These are phyloP conservation scores for Nasonia oneida DNA, from an alignment of 2,888 invertebrate species.

Conservation along the genomic window DNA sequence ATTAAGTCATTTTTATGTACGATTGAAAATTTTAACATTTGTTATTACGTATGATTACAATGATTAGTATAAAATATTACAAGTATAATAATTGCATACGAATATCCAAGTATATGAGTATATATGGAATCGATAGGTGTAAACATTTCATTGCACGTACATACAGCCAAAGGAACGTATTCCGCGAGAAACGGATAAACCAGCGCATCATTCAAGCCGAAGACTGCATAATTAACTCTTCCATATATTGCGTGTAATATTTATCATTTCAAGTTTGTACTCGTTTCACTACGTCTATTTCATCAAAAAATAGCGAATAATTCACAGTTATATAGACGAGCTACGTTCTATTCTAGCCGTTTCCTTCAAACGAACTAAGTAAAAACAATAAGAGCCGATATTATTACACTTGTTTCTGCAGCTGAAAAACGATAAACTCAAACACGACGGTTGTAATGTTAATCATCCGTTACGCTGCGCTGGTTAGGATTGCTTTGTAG, in stretches of 20 bases:
- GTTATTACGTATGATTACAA: conserved; percentile 9
- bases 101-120: conserved; percentile 14
- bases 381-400: conserved; percentile 19
- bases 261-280: neutral
- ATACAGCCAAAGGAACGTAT: neutral
- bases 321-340: too few relatives aligned
- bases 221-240: neutral
- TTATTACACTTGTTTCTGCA: conserved; percentile 35
- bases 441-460: conserved; percentile 4
- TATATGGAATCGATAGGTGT: too few relatives aligned
- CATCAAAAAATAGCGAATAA: neutral
- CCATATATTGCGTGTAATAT: neutral
- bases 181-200: neutral
- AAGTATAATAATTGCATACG: conserved; percentile 14
- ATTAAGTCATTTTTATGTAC: neutral
- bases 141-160: too few relatives aligned
- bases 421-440: neutral
- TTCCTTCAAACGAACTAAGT: neutral
- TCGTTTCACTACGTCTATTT: neutral
- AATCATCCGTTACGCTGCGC: conserved; percentile 25
- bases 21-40: conserved; percentile 41
- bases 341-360: neutral
- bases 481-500: conserved; percentile 24
- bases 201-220: conserved; percentile 26
- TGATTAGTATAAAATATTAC: conserved; percentile 13